phyloP scores from a whole-genome alignment of 1,140 invertebrate genomes.

The Caerostris extrusa region DNA sequence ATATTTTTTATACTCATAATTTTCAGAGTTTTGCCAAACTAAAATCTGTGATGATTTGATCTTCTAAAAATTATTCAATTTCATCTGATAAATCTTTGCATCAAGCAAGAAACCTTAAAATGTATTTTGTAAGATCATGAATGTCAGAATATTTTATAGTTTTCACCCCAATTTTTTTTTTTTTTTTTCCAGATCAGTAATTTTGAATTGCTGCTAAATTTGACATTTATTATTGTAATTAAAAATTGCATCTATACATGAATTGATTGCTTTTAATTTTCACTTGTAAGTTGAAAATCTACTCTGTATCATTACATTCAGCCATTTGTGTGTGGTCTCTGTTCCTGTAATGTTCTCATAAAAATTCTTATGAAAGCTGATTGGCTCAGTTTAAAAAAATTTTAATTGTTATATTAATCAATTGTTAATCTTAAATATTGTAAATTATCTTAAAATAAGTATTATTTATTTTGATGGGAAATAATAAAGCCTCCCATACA shows the following conservation, averaged over 20 bases:
- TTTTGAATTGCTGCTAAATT: neutral
- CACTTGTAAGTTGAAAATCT: too few relatives aligned
- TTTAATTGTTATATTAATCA: too few relatives aligned
- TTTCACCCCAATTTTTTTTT: neutral
- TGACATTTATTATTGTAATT: neutral
- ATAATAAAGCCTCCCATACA: neutral
- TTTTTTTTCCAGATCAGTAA: too few relatives aligned
- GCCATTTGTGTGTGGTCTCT: too few relatives aligned
- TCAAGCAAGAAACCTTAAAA: conserved; percentile 37
- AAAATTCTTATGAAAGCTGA: too few relatives aligned
- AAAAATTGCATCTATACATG: neutral
- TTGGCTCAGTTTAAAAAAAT: too few relatives aligned
- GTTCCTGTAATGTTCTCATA: too few relatives aligned
- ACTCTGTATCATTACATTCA: too few relatives aligned
- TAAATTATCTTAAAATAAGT: too few relatives aligned
- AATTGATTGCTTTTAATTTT: neutral
- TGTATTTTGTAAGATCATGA: conserved; percentile 24
- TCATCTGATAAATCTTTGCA: conserved; percentile 52
- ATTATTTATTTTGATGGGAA: too few relatives aligned
- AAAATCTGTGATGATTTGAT: conserved; percentile 70
- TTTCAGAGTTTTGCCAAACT: conserved; percentile 68
- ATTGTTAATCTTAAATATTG: too few relatives aligned
- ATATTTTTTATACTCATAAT: conserved; percentile 73
- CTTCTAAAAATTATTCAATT: conserved; percentile 34
- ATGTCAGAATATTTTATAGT: conserved; percentile 22